Evolutionary conservation across 2,797 vertebrate genomes (phyloP), one percentile per base, ranked within the genome.

Genomic region (Xerus rutilus): DNA sequence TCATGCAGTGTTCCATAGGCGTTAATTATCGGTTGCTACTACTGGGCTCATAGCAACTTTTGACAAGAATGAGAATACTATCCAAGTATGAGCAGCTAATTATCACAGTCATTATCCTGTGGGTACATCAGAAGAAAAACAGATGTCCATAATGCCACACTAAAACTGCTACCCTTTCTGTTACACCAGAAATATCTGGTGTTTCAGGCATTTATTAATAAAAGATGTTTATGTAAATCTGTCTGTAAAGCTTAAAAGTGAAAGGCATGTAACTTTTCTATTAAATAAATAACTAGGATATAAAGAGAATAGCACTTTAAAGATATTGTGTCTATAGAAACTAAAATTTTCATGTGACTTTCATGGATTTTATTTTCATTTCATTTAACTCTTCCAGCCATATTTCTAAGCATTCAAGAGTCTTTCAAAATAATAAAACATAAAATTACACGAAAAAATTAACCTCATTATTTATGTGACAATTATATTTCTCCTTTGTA

Each of bases 61-160:
- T 87, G 82, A 96, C 28, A 74, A 89, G 77, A 73, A 93, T 43
- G 69, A 89, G 70, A 92, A 35, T 59, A 74, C 14, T 54, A 90
- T 87, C 49, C 82, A 94, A 78, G 69, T 78, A 84, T 86, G 69
- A 89, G 62, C 89, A 92, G 86, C 57, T 92, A 93, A 97, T 90
- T 96, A 94, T 79, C 86, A 79, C 77, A 91, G 65, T 93, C 70
- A 87, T 87, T 87, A 67, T 84, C 82, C 76, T 84, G 78, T 67
- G 67, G 76, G 54, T 92, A 59, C 70, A 92, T 86, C 9, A 52
- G 35, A 79, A 65, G 62, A 65, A 89, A 95, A 84, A 28, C n/a
- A 65, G 59, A 81, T 73, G 69, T 86, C 54, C 52, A 14, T 49
- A 28, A 67, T 77, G 85, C 28, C 39, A 47, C 28, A 43, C 5